Base-by-base conservation (phyloP, 2,888 invertebrate genomes). In the Trissolcus brochymenae region DNA sequence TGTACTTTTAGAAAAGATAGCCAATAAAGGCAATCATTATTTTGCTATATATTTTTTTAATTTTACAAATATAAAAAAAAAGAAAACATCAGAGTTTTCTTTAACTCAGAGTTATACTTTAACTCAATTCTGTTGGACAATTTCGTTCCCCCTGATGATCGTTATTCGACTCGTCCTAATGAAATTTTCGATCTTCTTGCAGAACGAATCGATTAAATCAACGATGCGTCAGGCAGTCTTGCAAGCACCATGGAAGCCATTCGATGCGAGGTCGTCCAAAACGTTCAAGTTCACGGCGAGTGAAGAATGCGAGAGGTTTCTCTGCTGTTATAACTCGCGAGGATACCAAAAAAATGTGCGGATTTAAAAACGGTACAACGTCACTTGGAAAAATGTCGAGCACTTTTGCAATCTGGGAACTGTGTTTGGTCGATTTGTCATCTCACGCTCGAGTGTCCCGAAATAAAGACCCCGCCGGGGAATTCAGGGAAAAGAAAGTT, bases 281-380 rank as follows among this genome's bases (percentile, higher is more conserved):
- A 79, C 71, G 71, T 59, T 60, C 79, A 74, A 77, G 79, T 79
- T 79, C 79, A 79, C 60, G 79, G 79, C 71, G 56, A 74, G 57
- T 62, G 62, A 70, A 70, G 60, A 68, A 56, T 53, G 59, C 62
- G 67, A 78, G 71, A 74, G 75, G 78, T 29, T 75, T 57, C 53
- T 29, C 50, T 54, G 67, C 72, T 72, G 75, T 72, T n/a, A 72
- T 68, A 53, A 49, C 60, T 56, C 21, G 54, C 6, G 0, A 14
- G n/a, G 11, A 7, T 14, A 64, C 68, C 68, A 68, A 76, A 76
- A 67, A 62, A 71, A 71, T 67, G 76, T 62, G 76, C 59, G 11
- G 11, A 35, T 35, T 35, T 35, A 35, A 7, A 11, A 11, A 35
- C 1, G 1, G 7, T 29, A 29, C 9, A 35, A 35, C 7, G 9